Base-by-base conservation (phyloP, 92 coral and sea anemone genomes). In the Pocillopora grandis region DNA sequence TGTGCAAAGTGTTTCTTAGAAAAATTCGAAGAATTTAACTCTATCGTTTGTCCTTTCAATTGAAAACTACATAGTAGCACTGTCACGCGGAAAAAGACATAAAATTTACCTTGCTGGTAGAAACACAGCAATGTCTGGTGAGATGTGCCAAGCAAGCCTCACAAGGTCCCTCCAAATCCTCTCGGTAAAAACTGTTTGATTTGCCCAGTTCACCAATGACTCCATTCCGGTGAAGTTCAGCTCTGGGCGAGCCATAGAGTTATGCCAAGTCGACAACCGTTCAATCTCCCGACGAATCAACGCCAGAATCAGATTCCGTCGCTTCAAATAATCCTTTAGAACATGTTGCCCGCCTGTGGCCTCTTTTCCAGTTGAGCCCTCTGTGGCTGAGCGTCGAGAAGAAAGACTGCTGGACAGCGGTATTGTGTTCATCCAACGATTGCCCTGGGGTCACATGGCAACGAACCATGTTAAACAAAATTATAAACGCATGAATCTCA, bases 401-500 rank as follows among this genome's bases (percentile, higher is more conserved):
- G 95, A 93, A 23, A 94, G 88, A 85, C 85, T 93, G 55, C 97
- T 96, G 80, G 99, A 90, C 81, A 97, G 89, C 61, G 98, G 99
- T 77, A 97, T 93, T 56, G 99, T 94, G 86, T 97, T 94, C 91
- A 96, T 96, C 99, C 99, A 97, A 56, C 91, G 92, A 75, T 94
- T 94, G 16, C 98, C 93, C 98, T 94, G 72, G 9, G 31, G 4
- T 5, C 12, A 5, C 55, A 68, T 8, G 8, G 52, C 52, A 42
- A 42, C 52, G 52, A 42, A 42, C 52, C 52, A 42, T 42, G 52
- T 42, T 2, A 42, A 42, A 42, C 4, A 42, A 42, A 42, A 42
- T 7, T 42, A 7, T 7, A 42, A 42, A 42, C 52, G 52, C 8
- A 3, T 42, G 52, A 5, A 42, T 42, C 52, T 7, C 8, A 42